Percentiles rank a stretch among this genome's conserved stretches.
Conservation (phyloP, 2,888 invertebrate species). For the Spodoptera picta region DNA sequence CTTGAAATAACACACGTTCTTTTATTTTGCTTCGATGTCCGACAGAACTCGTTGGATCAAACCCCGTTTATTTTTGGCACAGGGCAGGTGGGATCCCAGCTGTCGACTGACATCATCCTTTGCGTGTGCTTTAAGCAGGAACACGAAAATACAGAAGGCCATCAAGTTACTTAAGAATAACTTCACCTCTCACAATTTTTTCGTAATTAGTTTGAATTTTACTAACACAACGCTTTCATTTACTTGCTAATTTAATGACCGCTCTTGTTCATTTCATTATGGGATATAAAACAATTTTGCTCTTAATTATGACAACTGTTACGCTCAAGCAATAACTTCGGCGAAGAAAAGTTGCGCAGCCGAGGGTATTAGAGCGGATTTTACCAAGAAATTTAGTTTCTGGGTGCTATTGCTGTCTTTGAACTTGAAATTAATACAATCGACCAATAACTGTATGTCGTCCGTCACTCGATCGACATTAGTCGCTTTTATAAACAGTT, state of each 20-base stretch:
- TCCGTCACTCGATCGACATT: slow-evolving; percentile 23
- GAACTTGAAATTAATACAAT: slow-evolving; percentile 33
- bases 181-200: not conserved
- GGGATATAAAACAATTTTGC: slow-evolving; percentile 28
- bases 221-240: slow-evolving; percentile 22
- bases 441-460: slow-evolving; percentile 16
- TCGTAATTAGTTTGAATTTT: slow-evolving; percentile 17
- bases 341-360: slow-evolving; percentile 12
- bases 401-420: slow-evolving; percentile 18
- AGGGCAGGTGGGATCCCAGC: slow-evolving; percentile 40
- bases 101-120: slow-evolving; percentile 22
- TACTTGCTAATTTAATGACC: slow-evolving; percentile 27
- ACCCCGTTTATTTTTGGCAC: slow-evolving; percentile 29
- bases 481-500: slow-evolving; percentile 32
- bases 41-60: slow-evolving; percentile 14
- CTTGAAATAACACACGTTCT: slow-evolving; percentile 1
- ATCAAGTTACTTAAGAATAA: not conserved
- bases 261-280: slow-evolving; percentile 7
- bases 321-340: not conserved
- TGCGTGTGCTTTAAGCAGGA: slow-evolving; percentile 1
- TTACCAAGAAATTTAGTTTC: slow-evolving; percentile 27
- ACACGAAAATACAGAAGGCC: slow-evolving; percentile 1
- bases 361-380: slow-evolving; percentile 23
- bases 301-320: slow-evolving; percentile 42
- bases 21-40: not conserved